These are phyloP conservation scores for Takifugu ocellatus DNA, from an alignment of 2,797 vertebrate species.

Conservation along the genomic window DNA sequence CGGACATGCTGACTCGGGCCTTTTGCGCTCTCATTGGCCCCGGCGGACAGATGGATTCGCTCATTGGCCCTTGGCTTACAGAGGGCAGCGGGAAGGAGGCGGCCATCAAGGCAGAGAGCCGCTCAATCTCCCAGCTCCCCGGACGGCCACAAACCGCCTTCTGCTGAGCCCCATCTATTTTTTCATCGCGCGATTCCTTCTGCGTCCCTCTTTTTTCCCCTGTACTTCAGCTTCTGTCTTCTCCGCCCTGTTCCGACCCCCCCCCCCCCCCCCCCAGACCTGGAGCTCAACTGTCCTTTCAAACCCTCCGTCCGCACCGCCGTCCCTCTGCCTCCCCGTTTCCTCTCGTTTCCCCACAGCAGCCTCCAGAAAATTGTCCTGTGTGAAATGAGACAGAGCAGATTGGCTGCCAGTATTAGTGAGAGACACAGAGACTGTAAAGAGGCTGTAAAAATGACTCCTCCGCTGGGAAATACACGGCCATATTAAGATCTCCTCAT, in stretches of 20 bases:
- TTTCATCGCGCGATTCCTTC: conserved; percentile 16
- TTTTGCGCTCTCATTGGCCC: conserved; percentile 61
- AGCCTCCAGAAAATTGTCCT: conserved; percentile 50
- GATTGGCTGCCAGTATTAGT: conserved; percentile 58
- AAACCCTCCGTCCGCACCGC: conserved; percentile 9
- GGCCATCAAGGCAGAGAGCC: conserved; percentile 49
- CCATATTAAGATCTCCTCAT: conserved; percentile 69
- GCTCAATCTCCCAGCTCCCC: conserved; percentile 56
- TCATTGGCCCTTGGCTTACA: conserved; percentile 51
- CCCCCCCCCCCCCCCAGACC: conserved; percentile 27
- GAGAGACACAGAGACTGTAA: conserved; percentile 51
- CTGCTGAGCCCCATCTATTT: conserved; percentile 42
- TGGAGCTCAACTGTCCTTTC: not conserved
- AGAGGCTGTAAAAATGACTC: conserved; percentile 70
- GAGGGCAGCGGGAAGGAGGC: conserved; percentile 45
- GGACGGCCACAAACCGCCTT: conserved; percentile 42
- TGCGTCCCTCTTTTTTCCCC: conserved; percentile 21
- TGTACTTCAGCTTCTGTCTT: conserved; percentile 1
- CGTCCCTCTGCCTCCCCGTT: conserved; percentile 3
- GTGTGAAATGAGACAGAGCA: conserved; percentile 58
- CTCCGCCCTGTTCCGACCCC: not conserved
- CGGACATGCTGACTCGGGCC: conserved; percentile 61
- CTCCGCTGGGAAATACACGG: conserved; percentile 71
- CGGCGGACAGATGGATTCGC: conserved; percentile 45
- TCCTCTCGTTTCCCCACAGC: conserved; percentile 45